phyloP scores from a whole-genome alignment of 1,140 invertebrate genomes.

The Euura saliciscinereae region DNA sequence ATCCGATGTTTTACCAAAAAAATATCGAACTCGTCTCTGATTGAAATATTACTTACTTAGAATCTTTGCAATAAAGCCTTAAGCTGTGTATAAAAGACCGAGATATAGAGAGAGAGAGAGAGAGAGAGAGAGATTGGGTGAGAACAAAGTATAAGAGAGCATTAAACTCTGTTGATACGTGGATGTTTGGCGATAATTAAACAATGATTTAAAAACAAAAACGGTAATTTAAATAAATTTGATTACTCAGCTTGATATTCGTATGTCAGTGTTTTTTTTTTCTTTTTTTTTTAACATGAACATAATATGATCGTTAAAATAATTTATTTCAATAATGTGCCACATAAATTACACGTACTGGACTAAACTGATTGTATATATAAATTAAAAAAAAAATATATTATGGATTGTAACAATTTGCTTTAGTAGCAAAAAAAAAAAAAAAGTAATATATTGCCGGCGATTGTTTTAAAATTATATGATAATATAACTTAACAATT shows the following conservation, averaged over 20 bases:
- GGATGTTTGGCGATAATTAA: not conserved
- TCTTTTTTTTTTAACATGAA: not conserved
- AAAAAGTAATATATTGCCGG: not conserved
- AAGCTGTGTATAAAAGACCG: not conserved
- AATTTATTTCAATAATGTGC: conserved; percentile 1
- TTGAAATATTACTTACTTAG: not conserved
- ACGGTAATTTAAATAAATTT: too few relatives aligned
- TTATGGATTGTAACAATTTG: not conserved
- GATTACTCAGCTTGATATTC: too few relatives aligned
- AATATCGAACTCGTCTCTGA: not conserved
- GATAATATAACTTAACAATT: not conserved
- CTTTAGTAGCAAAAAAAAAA: not conserved
- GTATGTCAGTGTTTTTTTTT: not conserved
- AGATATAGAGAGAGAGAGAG: not conserved
- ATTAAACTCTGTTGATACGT: not conserved
- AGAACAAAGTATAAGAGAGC: not conserved
- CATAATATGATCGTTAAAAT: not conserved
- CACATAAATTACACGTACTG: not conserved
- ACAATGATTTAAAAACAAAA: not conserved
- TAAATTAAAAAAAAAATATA: not conserved
- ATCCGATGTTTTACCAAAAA: not conserved
- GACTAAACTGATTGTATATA: not conserved
- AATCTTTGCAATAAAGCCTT: not conserved
- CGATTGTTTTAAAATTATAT: not conserved
- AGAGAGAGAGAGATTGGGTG: not conserved